Evolutionary conservation across 1,140 invertebrate species (phyloP).

Genomic region (Notospermus geniculatus): DNA sequence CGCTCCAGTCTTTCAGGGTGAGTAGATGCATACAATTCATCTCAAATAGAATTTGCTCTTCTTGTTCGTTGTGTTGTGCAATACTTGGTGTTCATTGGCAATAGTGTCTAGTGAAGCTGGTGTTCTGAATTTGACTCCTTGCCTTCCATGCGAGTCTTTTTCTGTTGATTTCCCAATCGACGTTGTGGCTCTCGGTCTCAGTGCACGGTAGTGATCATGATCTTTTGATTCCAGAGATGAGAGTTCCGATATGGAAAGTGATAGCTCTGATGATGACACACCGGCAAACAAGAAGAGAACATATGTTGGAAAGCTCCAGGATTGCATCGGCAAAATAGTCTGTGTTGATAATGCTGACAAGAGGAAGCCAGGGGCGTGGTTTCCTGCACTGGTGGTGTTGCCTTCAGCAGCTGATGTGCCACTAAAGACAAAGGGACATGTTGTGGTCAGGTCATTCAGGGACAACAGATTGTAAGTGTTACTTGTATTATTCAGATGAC

Average conservation of each 20-base stretch:
- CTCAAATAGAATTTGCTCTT: too few relatives aligned
- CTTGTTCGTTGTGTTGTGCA: too few relatives aligned
- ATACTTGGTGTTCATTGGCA: too few relatives aligned
- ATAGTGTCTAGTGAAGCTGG: too few relatives aligned
- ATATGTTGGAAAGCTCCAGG: slow-evolving; percentile 23
- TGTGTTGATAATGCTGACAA: slow-evolving; percentile 78
- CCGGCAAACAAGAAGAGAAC: background rate
- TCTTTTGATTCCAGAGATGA: too few relatives aligned
- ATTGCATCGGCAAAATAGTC: slow-evolving; percentile 74
- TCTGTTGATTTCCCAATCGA: too few relatives aligned
- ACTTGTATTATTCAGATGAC: too few relatives aligned
- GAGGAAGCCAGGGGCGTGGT: slow-evolving; percentile 69
- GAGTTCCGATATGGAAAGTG: background rate
- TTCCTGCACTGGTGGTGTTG: slow-evolving; percentile 87
- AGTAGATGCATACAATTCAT: slow-evolving; percentile 14
- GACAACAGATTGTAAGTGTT: slow-evolving; percentile 91
- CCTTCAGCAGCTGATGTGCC: slow-evolving; percentile 85
- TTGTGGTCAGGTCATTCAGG: slow-evolving; percentile 89
- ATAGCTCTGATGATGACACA: background rate
- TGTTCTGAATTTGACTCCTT: too few relatives aligned
- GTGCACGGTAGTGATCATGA: too few relatives aligned
- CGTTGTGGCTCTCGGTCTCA: too few relatives aligned
- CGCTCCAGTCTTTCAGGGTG: slow-evolving; percentile 23
- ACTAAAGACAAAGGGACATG: slow-evolving; percentile 82
- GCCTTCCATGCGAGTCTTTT: too few relatives aligned